These are phyloP conservation scores for Synanceia verrucosa DNA, from an alignment of 2,797 vertebrate genomes.

Conservation along the genomic window DNA sequence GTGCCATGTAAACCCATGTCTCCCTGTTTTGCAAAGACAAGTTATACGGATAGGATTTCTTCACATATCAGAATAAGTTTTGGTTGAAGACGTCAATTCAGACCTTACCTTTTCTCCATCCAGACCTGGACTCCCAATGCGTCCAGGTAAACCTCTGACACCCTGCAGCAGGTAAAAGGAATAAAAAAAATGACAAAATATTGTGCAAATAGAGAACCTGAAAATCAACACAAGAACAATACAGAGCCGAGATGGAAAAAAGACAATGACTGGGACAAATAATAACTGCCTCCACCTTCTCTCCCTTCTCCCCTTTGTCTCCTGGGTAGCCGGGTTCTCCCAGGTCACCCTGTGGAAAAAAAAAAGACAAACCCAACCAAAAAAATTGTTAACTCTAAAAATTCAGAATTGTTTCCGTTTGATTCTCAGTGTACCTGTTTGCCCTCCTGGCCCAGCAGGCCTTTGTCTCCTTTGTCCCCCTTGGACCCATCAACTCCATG, in stretches of 20 bases:
- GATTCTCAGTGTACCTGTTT: constrained; percentile 68
- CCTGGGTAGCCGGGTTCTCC: constrained; percentile 85
- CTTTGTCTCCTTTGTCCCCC: constrained; percentile 87
- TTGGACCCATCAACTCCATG: constrained; percentile 85
- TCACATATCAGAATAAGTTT: neutral
- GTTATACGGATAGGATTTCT: neutral
- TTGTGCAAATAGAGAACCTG: neutral
- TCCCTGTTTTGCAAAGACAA: constrained; percentile 74
- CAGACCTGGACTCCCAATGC: constrained; percentile 75
- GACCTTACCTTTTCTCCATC: constrained; percentile 82
- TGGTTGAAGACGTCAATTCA: neutral
- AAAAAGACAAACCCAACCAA: neutral
- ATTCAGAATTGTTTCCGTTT: neutral
- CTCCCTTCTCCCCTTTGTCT: constrained; percentile 82
- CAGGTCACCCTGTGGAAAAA: constrained; percentile 78
- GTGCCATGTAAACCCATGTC: constrained; percentile 82
- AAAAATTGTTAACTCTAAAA: neutral
- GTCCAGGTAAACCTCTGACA: constrained; percentile 85
- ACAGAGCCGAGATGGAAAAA: too few relatives aligned
- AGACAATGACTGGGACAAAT: neutral
- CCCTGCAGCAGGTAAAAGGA: constrained; percentile 76
- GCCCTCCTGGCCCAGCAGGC: constrained; percentile 85
- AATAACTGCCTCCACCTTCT: constrained; percentile 79
- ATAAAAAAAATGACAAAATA: neutral
- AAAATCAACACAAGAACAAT: neutral